Base-by-base conservation (phyloP, 2,888 invertebrate genomes). In the Magallana nippona region DNA sequence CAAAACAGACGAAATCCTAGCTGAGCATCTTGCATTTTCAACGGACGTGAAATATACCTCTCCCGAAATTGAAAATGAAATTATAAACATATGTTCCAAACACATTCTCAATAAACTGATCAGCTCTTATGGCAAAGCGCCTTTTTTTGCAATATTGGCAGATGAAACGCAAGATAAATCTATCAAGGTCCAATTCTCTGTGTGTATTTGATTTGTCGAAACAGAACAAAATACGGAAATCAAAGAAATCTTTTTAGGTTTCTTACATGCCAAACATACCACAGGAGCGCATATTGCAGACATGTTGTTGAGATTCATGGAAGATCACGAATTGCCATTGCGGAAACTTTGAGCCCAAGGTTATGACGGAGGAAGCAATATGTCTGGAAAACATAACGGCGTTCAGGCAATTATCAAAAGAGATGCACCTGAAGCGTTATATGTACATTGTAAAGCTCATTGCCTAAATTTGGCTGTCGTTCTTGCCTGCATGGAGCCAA, bases 311-410 rank as follows among this genome's bases (percentile, higher is more conserved):
- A 1, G n/a, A 15, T 58, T 13, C n/a, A 58, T 58, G 58, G 17
- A 58, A 58, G n/a, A 13, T 15, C 58, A 58, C n/a, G 58, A n/a
- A 5, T n/a, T 58, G n/a, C 17, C 58, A 58, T 13, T 58, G n/a
- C 19, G 8, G 10, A 82, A 82, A 56, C 58, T 87, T 13, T 15
- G 87, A n/a, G 85, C 83, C 10, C 82, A 85, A 55, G 83, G 86
- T 3, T 86, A 84, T 71, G 85, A 80, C 56, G 85, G 85, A 19
- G 86, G 84, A 55, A 55, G 19, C 44, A 84, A 80, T n/a, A 86
- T 86, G 86, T 63, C 81, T 10, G 80, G 84, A n/a, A 82, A 82
- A 55, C 71, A 83, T 22, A 22, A 63, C 10, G 82, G 82, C 0
- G 63, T 83, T 10, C 83, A 85, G 63, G 83, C 85, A 3, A 60